Conservation (phyloP, 1,140 invertebrate genomes). For the Bombyx mandarina region DNA sequence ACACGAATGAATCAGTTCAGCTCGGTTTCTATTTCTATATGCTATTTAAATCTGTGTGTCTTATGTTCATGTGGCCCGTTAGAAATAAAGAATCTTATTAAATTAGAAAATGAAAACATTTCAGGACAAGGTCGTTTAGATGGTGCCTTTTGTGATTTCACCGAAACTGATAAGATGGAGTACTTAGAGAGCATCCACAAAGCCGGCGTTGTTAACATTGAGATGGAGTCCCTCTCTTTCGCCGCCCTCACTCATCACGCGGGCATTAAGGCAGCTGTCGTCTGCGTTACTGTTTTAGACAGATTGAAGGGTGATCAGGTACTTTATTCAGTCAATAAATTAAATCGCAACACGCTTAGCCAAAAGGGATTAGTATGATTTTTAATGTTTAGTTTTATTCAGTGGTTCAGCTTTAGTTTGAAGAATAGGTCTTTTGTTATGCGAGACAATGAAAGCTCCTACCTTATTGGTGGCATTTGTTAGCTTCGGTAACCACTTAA, state of each 20-base stretch:
- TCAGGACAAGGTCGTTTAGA: conserved; percentile 91
- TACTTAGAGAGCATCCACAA: conserved; percentile 86
- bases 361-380: neutral
- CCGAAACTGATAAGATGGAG: conserved; percentile 89
- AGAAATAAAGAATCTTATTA: too few relatives aligned
- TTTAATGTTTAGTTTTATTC: neutral
- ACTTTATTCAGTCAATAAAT: conserved; percentile 6
- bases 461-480: too few relatives aligned
- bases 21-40: too few relatives aligned
- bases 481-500: too few relatives aligned
- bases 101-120: neutral
- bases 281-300: conserved; percentile 95
- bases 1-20: too few relatives aligned
- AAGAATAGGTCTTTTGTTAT: too few relatives aligned
- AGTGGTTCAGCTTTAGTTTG: too few relatives aligned
- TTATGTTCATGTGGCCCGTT: too few relatives aligned
- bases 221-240: conserved; percentile 97
- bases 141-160: conserved; percentile 97
- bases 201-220: conserved; percentile 93
- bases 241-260: conserved; percentile 94
- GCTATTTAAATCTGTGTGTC: too few relatives aligned
- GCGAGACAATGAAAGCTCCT: too few relatives aligned
- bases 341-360: neutral
- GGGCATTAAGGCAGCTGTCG: conserved; percentile 92
- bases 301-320: conserved; percentile 96